Conservation (phyloP, 2,113 vertebrate genomes). For the Hiodon tergisus region DNA sequence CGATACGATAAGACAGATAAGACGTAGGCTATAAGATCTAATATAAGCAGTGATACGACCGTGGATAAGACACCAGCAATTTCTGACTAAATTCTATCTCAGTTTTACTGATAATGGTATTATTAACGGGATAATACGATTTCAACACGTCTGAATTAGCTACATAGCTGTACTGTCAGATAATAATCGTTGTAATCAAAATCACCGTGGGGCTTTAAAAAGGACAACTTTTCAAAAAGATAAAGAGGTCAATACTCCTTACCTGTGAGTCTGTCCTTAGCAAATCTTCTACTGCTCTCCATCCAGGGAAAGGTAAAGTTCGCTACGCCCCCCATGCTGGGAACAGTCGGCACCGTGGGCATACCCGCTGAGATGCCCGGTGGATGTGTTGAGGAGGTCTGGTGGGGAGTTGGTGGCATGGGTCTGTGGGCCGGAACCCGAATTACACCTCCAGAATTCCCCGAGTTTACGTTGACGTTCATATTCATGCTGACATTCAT, state of each 20-base stretch:
- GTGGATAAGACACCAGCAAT: no score
- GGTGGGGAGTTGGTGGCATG: conserved; percentile 60
- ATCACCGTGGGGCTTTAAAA: neutral
- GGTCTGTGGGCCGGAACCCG: conserved; percentile 80
- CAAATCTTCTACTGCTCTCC: conserved; percentile 82
- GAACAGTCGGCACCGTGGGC: conserved; percentile 50
- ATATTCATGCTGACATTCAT: conserved; percentile 79
- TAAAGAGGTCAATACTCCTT: conserved; percentile 39
- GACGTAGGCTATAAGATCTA: no score
- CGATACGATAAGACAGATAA: no score
- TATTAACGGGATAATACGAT: neutral
- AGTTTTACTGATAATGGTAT: neutral
- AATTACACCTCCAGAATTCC: conserved; percentile 67
- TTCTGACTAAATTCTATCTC: no score
- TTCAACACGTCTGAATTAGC: neutral
- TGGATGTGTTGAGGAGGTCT: conserved; percentile 56
- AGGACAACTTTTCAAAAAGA: neutral
- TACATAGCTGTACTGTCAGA: neutral
- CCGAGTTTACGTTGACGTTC: conserved; percentile 74
- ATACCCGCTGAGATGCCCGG: conserved; percentile 64
- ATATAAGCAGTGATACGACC: no score
- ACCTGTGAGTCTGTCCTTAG: conserved; percentile 90
- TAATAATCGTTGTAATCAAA: neutral
- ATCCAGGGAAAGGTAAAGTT: conserved; percentile 91
- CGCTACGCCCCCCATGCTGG: conserved; percentile 61